A percentile compares a stretch with the other conserved stretches of the same genome.
These are phyloP conservation scores for Mirza zaza DNA, from an alignment of 2,113 vertebrate genomes.

Conservation along the genomic window DNA sequence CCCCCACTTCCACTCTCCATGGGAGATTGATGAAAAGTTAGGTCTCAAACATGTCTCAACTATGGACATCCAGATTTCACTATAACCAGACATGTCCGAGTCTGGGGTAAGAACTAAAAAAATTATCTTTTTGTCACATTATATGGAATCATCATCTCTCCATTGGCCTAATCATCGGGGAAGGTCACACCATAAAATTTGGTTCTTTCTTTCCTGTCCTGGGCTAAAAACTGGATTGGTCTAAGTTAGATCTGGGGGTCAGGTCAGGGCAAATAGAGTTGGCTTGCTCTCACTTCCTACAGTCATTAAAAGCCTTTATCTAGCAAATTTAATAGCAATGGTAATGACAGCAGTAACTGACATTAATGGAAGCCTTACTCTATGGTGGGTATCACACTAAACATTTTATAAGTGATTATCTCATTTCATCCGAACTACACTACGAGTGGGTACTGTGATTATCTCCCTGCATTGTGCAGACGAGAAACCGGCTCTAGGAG, in stretches of 20 bases:
- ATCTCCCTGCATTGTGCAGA: neutral
- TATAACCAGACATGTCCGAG: neutral
- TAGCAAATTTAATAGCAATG: slow-evolving; percentile 59
- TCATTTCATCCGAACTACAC: slow-evolving; percentile 16
- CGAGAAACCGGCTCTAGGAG: neutral
- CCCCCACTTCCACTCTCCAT: neutral
- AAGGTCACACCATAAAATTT: neutral
- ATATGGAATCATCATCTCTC: neutral
- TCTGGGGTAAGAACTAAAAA: neutral
- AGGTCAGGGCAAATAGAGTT: neutral
- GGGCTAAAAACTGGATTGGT: neutral
- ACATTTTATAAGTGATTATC: slow-evolving; percentile 32
- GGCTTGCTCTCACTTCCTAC: slow-evolving; percentile 30
- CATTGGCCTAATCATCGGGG: neutral
- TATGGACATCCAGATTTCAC: neutral
- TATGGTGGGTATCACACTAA: neutral
- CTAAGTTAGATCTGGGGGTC: neutral
- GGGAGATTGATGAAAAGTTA: neutral
- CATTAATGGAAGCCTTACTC: slow-evolving; percentile 34
- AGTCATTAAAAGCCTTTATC: slow-evolving; percentile 62
- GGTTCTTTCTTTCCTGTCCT: neutral
- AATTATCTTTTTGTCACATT: neutral
- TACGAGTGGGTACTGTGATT: neutral
- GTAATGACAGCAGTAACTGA: slow-evolving; percentile 52
- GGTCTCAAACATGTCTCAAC: neutral